Base-by-base conservation (phyloP, 2,113 vertebrate species). In the Brachyistius frenatus region DNA sequence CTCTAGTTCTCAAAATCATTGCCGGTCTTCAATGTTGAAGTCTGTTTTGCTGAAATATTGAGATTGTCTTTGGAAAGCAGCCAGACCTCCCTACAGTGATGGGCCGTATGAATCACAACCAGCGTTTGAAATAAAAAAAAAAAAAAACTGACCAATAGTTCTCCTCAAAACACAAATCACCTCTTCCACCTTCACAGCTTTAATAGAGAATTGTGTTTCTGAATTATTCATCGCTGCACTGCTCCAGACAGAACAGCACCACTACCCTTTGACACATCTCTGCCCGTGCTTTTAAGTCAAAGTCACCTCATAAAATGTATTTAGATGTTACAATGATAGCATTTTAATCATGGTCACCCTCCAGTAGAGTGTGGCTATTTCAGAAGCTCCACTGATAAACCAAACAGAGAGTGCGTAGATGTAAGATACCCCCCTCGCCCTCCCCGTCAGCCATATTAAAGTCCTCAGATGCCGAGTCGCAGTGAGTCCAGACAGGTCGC, bases 141-240 rank as follows among this genome's bases (percentile, higher is more conserved):
- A 31, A 36, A 31, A 49, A 66, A 79, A 53, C 71, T 78, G 67
- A 78, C 72, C 60, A 1, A 74, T 90, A 80, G 80, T 69, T 77
- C 79, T 60, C 46, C 63, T 41, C 46, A 73, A 78, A 90, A 83
- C 75, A 76, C 77, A 71, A 53, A 84, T 74, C 71, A 78, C 39
- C 66, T 76, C 61, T 31, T 71, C 76, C 76, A 86, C 77, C 79
- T 73, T 82, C 87, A 65, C 44, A 11, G 54, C 63, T 70, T 66
- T 63, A 65, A 86, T 56, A 60, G 66, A 71, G 58, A 63, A 73
- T 65, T 70, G 46, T 71, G 41, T 78, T 81, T 71, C 35, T 84
- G 88, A 86, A 89, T 92, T 83, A 92, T 90, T 88, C 84, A 87
- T 84, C 6, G 2, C 13, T 0, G 30, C 37, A 11, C 70, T 60